Percentiles rank a stretch among this genome's conserved stretches.
phyloP scores from a whole-genome alignment of 2,888 invertebrate genomes.

The Drosophila affinis region DNA sequence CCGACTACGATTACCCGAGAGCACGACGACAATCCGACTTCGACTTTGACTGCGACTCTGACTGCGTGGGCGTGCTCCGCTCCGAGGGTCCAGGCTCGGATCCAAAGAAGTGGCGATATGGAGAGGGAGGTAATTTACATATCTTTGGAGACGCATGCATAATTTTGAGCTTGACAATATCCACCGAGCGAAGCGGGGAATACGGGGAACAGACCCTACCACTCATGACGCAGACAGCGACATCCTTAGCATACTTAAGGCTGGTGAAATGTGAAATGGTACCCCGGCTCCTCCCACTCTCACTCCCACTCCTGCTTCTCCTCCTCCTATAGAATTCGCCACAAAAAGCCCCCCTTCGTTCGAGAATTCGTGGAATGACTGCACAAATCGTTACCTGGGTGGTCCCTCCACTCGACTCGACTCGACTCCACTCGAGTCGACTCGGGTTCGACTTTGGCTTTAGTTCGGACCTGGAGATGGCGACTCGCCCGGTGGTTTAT shows the following conservation, averaged over 20 bases:
- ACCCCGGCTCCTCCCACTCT: slow-evolving; percentile 3
- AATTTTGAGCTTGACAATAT: slow-evolving; percentile 75
- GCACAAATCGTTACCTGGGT: slow-evolving; percentile 75
- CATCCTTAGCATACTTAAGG: slow-evolving; percentile 73
- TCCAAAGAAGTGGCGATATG: slow-evolving; percentile 43
- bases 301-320: slow-evolving; percentile 16
- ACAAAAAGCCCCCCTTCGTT: slow-evolving; percentile 53
- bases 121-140: slow-evolving; percentile 55
- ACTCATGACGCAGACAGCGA: slow-evolving; percentile 53
- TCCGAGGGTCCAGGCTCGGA: slow-evolving; percentile 1
- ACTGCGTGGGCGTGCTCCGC: slow-evolving; percentile 70
- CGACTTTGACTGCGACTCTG: slow-evolving; percentile 29
- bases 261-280: slow-evolving; percentile 74
- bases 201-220: slow-evolving; percentile 7
- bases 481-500: slow-evolving; percentile 65
- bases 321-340: slow-evolving; percentile 46
- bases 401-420: slow-evolving; percentile 47
- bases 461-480: slow-evolving; percentile 15
- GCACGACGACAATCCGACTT: slow-evolving; percentile 61
- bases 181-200: slow-evolving; percentile 32
- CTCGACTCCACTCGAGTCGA: slow-evolving; percentile 14
- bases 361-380: slow-evolving; percentile 77
- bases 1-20: slow-evolving; percentile 45
- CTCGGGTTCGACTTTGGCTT: slow-evolving; percentile 6
- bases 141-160: slow-evolving; percentile 72